Evolutionary conservation across 2,888 invertebrate genomes (phyloP), one percentile per base, ranked within the genome.

Genomic region (Oligia fasciuncula): DNA sequence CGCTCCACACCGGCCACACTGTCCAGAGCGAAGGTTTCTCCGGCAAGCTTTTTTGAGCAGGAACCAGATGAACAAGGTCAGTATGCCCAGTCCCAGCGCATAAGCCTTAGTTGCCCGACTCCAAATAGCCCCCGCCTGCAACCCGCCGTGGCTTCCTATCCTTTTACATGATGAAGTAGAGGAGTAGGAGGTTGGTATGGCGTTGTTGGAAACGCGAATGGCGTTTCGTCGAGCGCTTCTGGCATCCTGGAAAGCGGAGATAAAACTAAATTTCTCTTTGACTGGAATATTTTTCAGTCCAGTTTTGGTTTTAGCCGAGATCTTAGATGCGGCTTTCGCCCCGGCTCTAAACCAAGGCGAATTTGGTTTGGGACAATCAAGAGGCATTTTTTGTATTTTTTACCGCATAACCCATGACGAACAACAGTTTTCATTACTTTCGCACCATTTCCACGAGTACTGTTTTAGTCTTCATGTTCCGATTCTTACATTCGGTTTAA

Each of bases 31-130:
- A 43, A 23, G 17, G 14, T 29, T 46, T 40, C 46, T 76, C 14
- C 67, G 29, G 40, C 8, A 19, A 13, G 23, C n/a, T 29, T 35
- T 49, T 43, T 73, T 85, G 19, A 63, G 8, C 6, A 73, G n/a
- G 17, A 63, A 73, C 85, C 73, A 84, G 23, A 73, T 29, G 14
- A 81, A 13, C 14, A 84, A 62, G n/a, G 62, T 49, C 19, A 82
- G n/a, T 46, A 80, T 11, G 11, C 70, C 40, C 35, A 85, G 62
- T 35, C 17, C 49, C 14, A 80, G n/a, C 8, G 60, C 62, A 17
- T 40, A 57, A 43, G 14, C n/a, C 11, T 66, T 40, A 8, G 49
- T 8, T 40, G 23, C 46, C 46, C 35, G n/a, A 19, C n/a, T 54
- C 17, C 49, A 43, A 17, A 29, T 29, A 29, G 35, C 2, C 17